These are phyloP conservation scores for Tiliacea aurago DNA, from an alignment of 2,888 invertebrate species.

Conservation along the genomic window DNA sequence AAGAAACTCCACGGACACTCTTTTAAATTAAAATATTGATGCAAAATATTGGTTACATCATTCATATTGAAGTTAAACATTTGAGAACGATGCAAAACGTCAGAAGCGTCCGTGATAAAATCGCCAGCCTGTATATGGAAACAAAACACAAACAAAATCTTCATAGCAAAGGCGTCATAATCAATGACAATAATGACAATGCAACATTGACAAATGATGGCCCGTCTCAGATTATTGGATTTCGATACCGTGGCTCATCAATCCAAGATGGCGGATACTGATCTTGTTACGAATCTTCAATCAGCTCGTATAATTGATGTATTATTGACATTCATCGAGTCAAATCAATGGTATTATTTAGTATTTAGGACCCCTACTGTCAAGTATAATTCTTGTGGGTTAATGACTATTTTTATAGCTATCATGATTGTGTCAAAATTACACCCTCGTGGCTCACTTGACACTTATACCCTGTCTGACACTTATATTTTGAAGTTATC, in stretches of 20 bases:
- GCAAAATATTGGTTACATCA: too few relatives aligned
- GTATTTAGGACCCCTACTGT: background rate
- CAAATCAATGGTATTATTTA: background rate
- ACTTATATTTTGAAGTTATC: too few relatives aligned
- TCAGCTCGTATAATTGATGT: conserved; percentile 33
- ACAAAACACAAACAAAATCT: conserved; percentile 13
- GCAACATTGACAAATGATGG: conserved; percentile 25
- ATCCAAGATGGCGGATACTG: conserved; percentile 25
- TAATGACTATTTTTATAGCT: background rate
- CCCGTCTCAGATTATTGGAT: conserved; percentile 47
- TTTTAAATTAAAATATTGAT: too few relatives aligned
- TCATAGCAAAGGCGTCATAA: conserved; percentile 4
- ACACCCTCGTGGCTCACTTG: too few relatives aligned
- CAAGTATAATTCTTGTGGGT: background rate
- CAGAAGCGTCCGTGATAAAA: too few relatives aligned
- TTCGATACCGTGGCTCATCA: conserved; percentile 41
- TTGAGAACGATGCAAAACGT: too few relatives aligned
- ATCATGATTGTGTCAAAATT: too few relatives aligned
- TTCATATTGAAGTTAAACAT: too few relatives aligned
- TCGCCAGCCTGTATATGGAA: background rate
- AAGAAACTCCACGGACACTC: too few relatives aligned
- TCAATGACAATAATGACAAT: conserved; percentile 28
- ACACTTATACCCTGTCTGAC: too few relatives aligned
- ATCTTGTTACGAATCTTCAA: conserved; percentile 22
- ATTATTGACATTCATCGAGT: conserved; percentile 12